phyloP scores from a whole-genome alignment of 2,888 invertebrate genomes.

The Clistopyga incitator region DNA sequence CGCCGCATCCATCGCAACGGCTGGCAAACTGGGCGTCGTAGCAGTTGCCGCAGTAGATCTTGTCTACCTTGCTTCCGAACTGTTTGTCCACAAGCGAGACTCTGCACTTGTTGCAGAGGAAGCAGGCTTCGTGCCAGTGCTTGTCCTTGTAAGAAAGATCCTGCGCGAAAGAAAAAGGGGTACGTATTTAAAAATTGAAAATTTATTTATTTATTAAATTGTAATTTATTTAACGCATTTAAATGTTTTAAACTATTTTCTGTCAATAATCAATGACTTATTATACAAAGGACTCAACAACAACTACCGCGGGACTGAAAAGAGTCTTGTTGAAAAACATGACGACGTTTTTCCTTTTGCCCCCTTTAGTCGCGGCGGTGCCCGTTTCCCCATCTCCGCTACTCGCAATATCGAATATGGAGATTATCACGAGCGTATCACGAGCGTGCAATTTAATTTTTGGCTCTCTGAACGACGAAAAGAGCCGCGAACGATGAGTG shows the following conservation, averaged over 20 bases:
- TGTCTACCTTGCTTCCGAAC: constrained; percentile 99
- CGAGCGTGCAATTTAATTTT: constrained; percentile 51
- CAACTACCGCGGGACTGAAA: too few species aligned
- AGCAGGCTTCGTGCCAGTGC: constrained; percentile 99
- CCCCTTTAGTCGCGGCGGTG: too few species aligned
- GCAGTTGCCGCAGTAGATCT: constrained; percentile 99
- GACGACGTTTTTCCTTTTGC: too few species aligned
- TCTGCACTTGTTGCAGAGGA: constrained; percentile 99
- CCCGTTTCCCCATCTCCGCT: too few species aligned
- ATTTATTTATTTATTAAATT: too few species aligned
- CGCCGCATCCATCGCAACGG: constrained; percentile 99
- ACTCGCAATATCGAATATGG: not conserved
- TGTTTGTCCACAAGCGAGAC: constrained; percentile 99
- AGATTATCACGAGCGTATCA: constrained; percentile 22
- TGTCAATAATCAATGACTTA: too few species aligned
- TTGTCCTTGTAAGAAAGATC: constrained; percentile 99
- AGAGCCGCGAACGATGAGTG: constrained; percentile 27
- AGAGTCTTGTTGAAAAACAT: too few species aligned
- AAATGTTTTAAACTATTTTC: too few species aligned
- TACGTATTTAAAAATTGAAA: constrained; percentile 6
- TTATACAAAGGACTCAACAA: too few species aligned
- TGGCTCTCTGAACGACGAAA: constrained; percentile 43
- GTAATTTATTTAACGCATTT: too few species aligned
- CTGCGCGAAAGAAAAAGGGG: constrained; percentile 85
- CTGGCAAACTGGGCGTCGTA: constrained; percentile 99